phyloP scores from a whole-genome alignment of 2,888 invertebrate genomes.

The Herminia tarsipennalis region DNA sequence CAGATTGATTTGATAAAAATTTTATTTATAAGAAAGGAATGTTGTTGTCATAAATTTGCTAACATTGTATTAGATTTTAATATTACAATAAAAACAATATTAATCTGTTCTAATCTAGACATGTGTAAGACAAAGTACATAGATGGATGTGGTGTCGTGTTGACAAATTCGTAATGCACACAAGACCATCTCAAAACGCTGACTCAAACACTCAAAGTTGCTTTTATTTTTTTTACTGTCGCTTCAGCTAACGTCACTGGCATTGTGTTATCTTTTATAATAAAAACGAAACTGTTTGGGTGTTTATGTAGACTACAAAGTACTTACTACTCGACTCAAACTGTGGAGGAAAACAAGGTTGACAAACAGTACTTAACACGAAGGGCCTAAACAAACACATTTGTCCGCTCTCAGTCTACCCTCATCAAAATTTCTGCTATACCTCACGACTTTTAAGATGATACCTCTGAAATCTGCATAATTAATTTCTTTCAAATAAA shows the following conservation, averaged over 20 bases:
- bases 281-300: constrained; percentile 27
- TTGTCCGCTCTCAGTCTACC: constrained; percentile 30
- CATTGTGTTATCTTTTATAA: constrained; percentile 26
- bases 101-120: too few relatives aligned
- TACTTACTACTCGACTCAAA: constrained; percentile 16
- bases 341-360: constrained; percentile 26
- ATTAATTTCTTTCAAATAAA: constrained; percentile 23
- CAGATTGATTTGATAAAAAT: too few relatives aligned
- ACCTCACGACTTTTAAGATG: constrained; percentile 19
- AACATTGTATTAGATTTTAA: too few relatives aligned
- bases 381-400: constrained; percentile 45
- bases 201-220: not conserved
- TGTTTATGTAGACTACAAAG: constrained; percentile 24
- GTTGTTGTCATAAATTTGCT: too few relatives aligned
- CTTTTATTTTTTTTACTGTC: constrained; percentile 1
- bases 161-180: too few relatives aligned
- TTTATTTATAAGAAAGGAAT: too few relatives aligned
- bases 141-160: too few relatives aligned
- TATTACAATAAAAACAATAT: too few relatives aligned
- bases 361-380: constrained; percentile 39
- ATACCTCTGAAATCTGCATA: constrained; percentile 20
- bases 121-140: too few relatives aligned
- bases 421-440: constrained; percentile 35
- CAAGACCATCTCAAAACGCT: too few relatives aligned
- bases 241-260: too few relatives aligned